Base-by-base conservation (phyloP, 2,113 vertebrate species). In the Pseudorasbora parva region DNA sequence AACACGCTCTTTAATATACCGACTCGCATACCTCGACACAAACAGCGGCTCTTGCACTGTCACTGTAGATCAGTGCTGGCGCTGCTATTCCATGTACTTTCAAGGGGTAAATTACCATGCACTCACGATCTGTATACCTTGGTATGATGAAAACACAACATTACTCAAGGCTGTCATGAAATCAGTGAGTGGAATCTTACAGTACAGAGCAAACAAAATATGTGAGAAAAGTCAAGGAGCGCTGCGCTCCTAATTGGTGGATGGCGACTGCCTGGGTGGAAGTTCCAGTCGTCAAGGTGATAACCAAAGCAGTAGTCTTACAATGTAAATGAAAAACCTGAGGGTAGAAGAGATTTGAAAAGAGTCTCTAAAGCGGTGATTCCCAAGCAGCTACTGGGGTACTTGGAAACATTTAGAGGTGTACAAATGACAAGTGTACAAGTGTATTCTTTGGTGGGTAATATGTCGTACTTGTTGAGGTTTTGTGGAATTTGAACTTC, bases 201-300 rank as follows among this genome's bases (percentile, higher is more conserved):
- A 77, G 49, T 56, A 54, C 51, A 21, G 37, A 37, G 78, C 75
- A 75, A 71, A 73, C 64, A 72, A 75, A 86, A 87, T 84, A 23
- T 69, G 78, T 23, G 12, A 30, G 43, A 80, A 62, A 80, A 69
- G 64, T 56, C 41, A 23, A 62, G 9, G 17, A 23, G 59, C 43
- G 71, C 49, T 66, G 37, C 27, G 8, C 56, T 62, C n/a, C 41
- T 90, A 90, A 90, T 90, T 88, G 85, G 79, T 77, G 33, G 25
- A 25, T 17, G 41, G 78, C 17, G 33, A 79, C 75, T 64, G 27
- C 21, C 54, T 66, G 74, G n/a, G 57, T 78, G 76, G 37, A 23
- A 60, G n/a, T 62, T 62, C 14, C 76, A 78, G 57, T 60, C 33
- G 23, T 15, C 72, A 49, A 27, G 72, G 43, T 74, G 72, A 51